Conservation (phyloP, 2,797 vertebrate species). For the Heliangelus exortis region DNA sequence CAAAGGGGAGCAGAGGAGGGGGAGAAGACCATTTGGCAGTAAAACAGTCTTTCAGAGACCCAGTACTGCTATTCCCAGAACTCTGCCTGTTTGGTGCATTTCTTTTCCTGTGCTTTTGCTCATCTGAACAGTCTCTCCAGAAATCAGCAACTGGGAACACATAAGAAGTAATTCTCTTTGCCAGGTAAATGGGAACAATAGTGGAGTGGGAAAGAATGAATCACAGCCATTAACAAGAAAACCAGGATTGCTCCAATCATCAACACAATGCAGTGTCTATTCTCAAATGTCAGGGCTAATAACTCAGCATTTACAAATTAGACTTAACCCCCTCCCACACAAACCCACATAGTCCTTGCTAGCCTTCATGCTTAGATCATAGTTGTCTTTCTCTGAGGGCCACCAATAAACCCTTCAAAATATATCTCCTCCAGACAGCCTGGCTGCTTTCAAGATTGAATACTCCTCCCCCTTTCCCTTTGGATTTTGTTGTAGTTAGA, state of each 20-base stretch:
- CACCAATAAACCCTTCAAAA: conserved; percentile 64
- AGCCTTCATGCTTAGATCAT: conserved; percentile 50
- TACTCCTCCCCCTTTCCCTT: conserved; percentile 51
- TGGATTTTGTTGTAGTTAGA: conserved; percentile 59
- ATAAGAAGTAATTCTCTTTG: conserved; percentile 48
- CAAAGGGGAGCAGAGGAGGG: neutral
- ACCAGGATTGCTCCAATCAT: conserved; percentile 54
- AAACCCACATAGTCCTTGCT: conserved; percentile 45
- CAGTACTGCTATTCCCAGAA: neutral
- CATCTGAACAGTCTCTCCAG: conserved; percentile 20
- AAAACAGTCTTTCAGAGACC: neutral
- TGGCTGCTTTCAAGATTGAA: conserved; percentile 59
- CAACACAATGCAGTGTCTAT: conserved; percentile 61
- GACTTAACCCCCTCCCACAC: conserved; percentile 65
- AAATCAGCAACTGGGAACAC: conserved; percentile 20
- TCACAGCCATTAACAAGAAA: conserved; percentile 57
- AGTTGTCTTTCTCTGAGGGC: conserved; percentile 48
- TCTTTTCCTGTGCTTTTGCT: conserved; percentile 16
- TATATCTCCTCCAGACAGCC: conserved; percentile 47
- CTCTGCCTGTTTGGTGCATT: neutral
- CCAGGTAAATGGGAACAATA: conserved; percentile 68
- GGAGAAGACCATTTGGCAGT: neutral
- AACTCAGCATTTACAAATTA: conserved; percentile 63
- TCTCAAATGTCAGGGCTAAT: conserved; percentile 68
- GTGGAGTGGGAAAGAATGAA: conserved; percentile 64